Evolutionary conservation across 2,888 invertebrate species (phyloP).

Genomic region (Ormyrus rosae): DNA sequence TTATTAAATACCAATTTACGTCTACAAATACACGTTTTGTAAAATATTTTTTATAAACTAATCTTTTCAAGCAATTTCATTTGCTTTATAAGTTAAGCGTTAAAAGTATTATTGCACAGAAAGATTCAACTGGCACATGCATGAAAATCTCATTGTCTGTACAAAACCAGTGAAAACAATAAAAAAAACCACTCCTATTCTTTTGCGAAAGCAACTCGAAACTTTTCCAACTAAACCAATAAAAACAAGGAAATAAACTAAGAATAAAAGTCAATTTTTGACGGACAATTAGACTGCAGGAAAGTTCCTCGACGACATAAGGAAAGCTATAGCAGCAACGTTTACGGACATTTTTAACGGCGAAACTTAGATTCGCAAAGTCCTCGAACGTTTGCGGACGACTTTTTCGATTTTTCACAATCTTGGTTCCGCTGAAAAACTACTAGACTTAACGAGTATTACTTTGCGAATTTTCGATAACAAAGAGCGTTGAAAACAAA

Average conservation of each 20-base stretch:
- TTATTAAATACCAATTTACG: too few relatives aligned
- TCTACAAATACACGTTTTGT: too few relatives aligned
- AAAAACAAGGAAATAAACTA: slow-evolving; percentile 25
- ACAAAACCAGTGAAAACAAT: slow-evolving; percentile 7
- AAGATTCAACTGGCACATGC: too few relatives aligned
- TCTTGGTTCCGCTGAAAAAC: neutral
- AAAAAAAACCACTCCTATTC: slow-evolving; percentile 1
- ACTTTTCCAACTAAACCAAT: slow-evolving; percentile 14
- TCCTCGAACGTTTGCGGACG: neutral
- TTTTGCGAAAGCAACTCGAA: slow-evolving; percentile 7
- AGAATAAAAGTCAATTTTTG: slow-evolving; percentile 29
- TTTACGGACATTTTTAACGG: slow-evolving; percentile 34
- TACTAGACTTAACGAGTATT: slow-evolving; percentile 9
- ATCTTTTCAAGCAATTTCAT: too few relatives aligned
- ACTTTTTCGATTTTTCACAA: slow-evolving; percentile 10
- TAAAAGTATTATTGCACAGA: too few relatives aligned
- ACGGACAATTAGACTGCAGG: slow-evolving; percentile 36
- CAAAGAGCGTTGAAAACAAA: too few relatives aligned
- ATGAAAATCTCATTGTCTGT: too few relatives aligned
- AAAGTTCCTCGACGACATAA: neutral
- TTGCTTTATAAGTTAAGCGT: too few relatives aligned
- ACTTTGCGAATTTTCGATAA: neutral
- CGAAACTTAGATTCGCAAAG: slow-evolving; percentile 35
- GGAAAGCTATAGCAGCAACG: neutral
- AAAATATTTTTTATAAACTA: too few relatives aligned